These are phyloP conservation scores for Elgonia sp. DNA, from an alignment of 2,888 invertebrate genomes.

Conservation along the genomic window DNA sequence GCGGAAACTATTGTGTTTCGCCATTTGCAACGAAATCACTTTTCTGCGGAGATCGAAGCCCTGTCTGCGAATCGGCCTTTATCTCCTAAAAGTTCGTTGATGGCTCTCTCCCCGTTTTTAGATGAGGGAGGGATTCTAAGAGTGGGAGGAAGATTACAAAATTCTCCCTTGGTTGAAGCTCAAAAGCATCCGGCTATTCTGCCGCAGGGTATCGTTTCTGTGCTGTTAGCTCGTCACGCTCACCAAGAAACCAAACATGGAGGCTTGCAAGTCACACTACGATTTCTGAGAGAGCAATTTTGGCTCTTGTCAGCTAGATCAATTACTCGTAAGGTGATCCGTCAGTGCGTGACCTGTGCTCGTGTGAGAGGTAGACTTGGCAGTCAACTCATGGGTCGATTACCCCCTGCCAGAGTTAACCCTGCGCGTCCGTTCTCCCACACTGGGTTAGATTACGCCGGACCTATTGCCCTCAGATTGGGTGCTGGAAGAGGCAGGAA, in stretches of 20 bases:
- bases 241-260: too few species aligned
- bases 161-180: not conserved
- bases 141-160: not conserved
- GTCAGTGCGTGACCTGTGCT: too few species aligned
- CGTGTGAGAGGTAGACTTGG: too few species aligned
- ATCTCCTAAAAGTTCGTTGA: not conserved
- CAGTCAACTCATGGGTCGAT: too few species aligned
- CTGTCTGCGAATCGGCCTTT: not conserved
- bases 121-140: not conserved
- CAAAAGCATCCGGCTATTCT: not conserved
- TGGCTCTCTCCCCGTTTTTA: not conserved
- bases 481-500: not conserved
- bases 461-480: not conserved
- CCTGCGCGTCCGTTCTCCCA: not conserved
- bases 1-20: not conserved
- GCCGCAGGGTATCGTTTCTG: not conserved
- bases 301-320: too few species aligned
- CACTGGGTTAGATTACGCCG: not conserved
- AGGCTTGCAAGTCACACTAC: too few species aligned
- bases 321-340: too few species aligned
- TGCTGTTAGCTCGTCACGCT: too few species aligned
- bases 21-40: not conserved
- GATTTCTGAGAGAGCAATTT: too few species aligned
- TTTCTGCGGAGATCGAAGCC: not conserved
- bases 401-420: too few species aligned